phyloP scores from a whole-genome alignment of 2,888 invertebrate species.

The Lochmaea crataegi region DNA sequence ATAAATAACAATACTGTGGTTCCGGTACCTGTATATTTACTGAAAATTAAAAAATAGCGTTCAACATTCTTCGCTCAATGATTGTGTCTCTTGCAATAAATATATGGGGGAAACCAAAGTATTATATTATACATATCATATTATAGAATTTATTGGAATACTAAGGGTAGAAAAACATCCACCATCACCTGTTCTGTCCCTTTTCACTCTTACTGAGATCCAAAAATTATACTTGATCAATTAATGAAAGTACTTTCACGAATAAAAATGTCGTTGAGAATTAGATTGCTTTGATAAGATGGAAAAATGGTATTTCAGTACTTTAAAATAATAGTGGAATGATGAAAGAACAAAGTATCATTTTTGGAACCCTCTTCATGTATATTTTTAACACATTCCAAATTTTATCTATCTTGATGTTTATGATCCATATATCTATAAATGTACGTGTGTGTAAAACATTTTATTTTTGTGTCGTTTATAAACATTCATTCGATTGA shows the following conservation, averaged over 20 bases:
- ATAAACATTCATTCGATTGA: slow-evolving; percentile 30
- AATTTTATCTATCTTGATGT: slow-evolving; percentile 53
- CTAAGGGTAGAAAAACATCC: slow-evolving; percentile 46
- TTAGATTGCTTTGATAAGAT: not conserved
- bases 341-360: not conserved
- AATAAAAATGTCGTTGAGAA: not conserved
- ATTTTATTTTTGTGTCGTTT: slow-evolving; percentile 30
- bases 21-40: slow-evolving; percentile 35
- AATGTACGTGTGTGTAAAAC: slow-evolving; percentile 34
- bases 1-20: slow-evolving; percentile 10
- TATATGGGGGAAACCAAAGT: slow-evolving; percentile 38
- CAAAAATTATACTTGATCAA: slow-evolving; percentile 21
- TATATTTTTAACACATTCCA: slow-evolving; percentile 9
- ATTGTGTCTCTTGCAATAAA: slow-evolving; percentile 59
- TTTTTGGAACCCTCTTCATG: slow-evolving; percentile 11
- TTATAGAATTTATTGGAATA: slow-evolving; percentile 34
- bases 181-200: slow-evolving; percentile 54
- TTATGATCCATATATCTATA: slow-evolving; percentile 40
- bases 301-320: not conserved
- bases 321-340: not conserved
- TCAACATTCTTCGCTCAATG: slow-evolving; percentile 49
- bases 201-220: slow-evolving; percentile 40
- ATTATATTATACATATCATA: slow-evolving; percentile 56
- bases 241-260: too few species aligned
- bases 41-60: slow-evolving; percentile 39